Base-by-base conservation (phyloP, 2,113 vertebrate genomes). In the Chloropsis cyanopogon region DNA sequence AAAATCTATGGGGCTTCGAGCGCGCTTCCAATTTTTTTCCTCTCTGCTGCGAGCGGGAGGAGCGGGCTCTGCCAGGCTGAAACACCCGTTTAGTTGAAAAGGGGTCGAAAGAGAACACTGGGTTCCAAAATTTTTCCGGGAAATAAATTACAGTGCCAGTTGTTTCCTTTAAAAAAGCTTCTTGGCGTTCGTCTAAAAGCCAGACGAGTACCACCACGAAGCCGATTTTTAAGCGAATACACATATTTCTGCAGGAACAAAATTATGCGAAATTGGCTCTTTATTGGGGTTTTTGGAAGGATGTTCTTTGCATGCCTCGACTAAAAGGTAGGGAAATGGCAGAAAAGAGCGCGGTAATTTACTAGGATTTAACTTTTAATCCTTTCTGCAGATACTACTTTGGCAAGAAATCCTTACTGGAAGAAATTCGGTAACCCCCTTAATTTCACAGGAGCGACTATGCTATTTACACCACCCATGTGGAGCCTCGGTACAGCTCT, bases 1-100 rank as follows among this genome's bases (percentile, higher is more conserved):
- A 54, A 88, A 88, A 95, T 76, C 87, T 39, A 42, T 61, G 84
- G 75, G 63, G 63, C 84, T 79, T 71, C 41, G 41, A 95, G 50
- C 3, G 49, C 14, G 7, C 56, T 75, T 86, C 60, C 21, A 7
- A 35, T 23, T 80, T 53, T 56, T 53, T 41, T 68, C 13, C 11
- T 61, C 21, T 59, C 47, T 49, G 21, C 7, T 56, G 64, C 0
- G 15, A 26, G 37, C 8, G 18, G 16, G 49, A 26, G 41, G 39
- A 72, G 54, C 25, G 16, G 60, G 20, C 25, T 33, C 35, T 41
- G 66, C 41, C 85, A 11, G 68, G 15, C 56, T 60, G 41, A 8
- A 24, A 31, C 66, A 26, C 79, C 29, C 4, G 5, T 22, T 54
- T 9, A 8, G 35, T 15, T 53, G 54, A 69, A 33, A 9, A 15